Evolutionary conservation across 2,113 vertebrate genomes (phyloP).

Genomic region (Phalacrocorax aristotelis): DNA sequence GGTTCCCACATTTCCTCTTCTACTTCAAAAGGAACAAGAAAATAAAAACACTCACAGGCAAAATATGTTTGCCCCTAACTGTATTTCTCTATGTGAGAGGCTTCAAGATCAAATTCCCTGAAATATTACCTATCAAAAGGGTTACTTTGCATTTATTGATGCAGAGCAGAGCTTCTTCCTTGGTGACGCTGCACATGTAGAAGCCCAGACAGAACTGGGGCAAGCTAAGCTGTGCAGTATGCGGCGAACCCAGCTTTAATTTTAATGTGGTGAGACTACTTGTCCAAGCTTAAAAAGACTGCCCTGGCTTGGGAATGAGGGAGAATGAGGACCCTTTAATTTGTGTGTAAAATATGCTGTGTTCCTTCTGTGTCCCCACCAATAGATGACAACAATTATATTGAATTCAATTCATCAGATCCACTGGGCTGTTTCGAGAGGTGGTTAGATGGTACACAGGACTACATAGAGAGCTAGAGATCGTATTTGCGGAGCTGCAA

Average conservation of each 20-base stretch:
- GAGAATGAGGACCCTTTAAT: background rate
- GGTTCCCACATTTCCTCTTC: constrained; percentile 49
- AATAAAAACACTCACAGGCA: background rate
- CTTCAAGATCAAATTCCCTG: background rate
- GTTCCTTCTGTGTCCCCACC: background rate
- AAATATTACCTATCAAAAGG: background rate
- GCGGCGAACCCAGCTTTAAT: background rate
- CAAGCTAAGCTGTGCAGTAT: background rate
- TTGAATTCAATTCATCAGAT: background rate
- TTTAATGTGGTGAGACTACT: background rate
- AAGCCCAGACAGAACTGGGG: background rate
- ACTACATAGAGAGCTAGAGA: background rate
- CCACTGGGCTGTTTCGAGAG: background rate
- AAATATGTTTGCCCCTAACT: background rate
- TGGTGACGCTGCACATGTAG: background rate
- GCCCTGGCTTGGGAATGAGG: background rate
- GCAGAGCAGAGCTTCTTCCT: background rate
- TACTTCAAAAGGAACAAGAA: constrained; percentile 51
- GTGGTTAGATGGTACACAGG: background rate
- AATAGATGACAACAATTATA: background rate
- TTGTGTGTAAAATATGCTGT: background rate
- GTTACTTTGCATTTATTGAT: background rate
- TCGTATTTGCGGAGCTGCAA: background rate
- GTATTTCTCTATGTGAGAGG: background rate
- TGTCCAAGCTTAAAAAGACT: background rate